phyloP scores from a whole-genome alignment of 2,797 vertebrate species.

The Oophaga sylvatica region DNA sequence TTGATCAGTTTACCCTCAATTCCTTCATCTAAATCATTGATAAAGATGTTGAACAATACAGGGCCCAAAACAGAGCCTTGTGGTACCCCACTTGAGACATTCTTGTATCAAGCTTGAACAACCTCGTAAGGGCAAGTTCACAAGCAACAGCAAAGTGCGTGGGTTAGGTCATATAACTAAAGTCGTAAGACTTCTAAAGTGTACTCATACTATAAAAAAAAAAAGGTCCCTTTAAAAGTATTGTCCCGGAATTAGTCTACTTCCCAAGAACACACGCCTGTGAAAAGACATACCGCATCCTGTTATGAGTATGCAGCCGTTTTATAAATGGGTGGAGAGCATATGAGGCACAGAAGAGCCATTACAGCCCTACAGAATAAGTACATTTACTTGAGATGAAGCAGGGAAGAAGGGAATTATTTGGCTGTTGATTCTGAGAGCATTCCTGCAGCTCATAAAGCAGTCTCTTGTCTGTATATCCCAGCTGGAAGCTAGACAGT shows the following conservation, averaged over 20 bases:
- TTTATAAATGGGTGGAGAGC: conserved; percentile 38
- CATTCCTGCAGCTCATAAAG: conserved; percentile 58
- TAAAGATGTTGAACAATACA: no score
- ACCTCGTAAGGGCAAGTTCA: no score
- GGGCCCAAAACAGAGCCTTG: no score
- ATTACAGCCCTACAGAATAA: conserved; percentile 39
- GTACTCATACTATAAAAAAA: background rate
- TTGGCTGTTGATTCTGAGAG: conserved; percentile 56
- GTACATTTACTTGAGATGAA: conserved; percentile 36
- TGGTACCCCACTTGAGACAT: no score
- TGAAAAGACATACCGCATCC: background rate
- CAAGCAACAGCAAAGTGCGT: background rate
- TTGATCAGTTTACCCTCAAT: no score
- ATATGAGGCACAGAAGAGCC: conserved; percentile 36
- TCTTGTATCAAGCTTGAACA: no score
- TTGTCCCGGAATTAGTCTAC: background rate
- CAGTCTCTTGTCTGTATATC: conserved; percentile 60
- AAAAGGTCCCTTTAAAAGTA: conserved; percentile 9
- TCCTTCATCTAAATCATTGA: no score
- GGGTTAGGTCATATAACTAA: background rate
- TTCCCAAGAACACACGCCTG: background rate
- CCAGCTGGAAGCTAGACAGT: conserved; percentile 59
- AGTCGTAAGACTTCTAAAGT: background rate
- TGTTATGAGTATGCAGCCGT: conserved; percentile 39
- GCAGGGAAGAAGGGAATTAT: conserved; percentile 43